Evolutionary conservation across 2,113 vertebrate genomes (phyloP), one percentile per base, ranked within the genome.

Genomic region (Lasiurus borealis): DNA sequence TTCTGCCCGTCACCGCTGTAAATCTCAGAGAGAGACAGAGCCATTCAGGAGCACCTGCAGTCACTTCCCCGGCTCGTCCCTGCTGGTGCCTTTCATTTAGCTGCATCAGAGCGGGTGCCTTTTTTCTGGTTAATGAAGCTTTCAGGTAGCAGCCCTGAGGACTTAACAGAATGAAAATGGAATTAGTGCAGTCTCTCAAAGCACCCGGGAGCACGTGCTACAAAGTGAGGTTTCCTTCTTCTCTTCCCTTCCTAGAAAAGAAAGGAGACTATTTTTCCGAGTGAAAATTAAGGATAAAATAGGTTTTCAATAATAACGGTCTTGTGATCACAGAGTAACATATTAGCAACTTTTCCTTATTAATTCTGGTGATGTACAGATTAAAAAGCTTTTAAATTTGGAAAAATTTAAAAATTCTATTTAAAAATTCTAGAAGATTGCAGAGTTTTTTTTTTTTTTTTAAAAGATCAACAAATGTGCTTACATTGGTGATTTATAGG

Each of bases 331-430:
- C n/a, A 66, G 36, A 48, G 21, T 50, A 91, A 34, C 46, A 25
- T 81, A 44, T 97, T 72, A 59, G 76, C 25, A 78, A 84, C 23
- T 80, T 91, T 40, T 12, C n/a, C 69, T 54, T 76, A 91, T 88
- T 73, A 85, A 23, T 77, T 40, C 9, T 88, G 69, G 46, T 72
- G 27, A 64, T 93, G 10, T 66, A 21, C 19, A 54, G n/a, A 52
- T 85, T 44, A 5, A 50, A 83, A 81, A 11, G 27, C 19, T n/a
- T 21, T 66, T 66, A 46, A 73, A 64, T 83, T 64, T 16, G 3
- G 59, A 81, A 68, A 52, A 40, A 40, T 40, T 40, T 40, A 40
- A 48, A 48, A n/a, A n/a, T 48, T 76, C 18, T 64, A 71, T 73
- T 44, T 36, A 14, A 82, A 68, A 54, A 78, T 48, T 94, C 48